Evolutionary conservation across 2,888 invertebrate species (phyloP).

Genomic region (Cantharis nigra): DNA sequence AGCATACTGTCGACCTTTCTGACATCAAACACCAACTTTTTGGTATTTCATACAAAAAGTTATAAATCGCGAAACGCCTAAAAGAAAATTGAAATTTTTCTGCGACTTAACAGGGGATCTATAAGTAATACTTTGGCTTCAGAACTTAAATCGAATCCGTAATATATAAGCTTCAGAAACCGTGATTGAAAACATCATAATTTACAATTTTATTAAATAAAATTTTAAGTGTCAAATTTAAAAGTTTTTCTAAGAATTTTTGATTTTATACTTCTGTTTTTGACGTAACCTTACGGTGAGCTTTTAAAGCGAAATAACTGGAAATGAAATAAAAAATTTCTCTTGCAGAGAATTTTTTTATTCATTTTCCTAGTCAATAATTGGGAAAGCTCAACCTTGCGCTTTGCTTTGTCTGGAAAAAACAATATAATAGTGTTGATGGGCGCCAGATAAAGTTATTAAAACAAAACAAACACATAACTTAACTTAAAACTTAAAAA

Average conservation of each 20-base stretch:
- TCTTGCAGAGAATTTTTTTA: neutral
- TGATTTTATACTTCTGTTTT: neutral
- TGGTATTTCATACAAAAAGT: slow-evolving; percentile 15
- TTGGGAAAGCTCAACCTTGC: no score
- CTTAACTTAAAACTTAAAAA: no score
- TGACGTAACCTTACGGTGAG: neutral
- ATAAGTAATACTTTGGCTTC: slow-evolving; percentile 33
- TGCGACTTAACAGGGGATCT: slow-evolving; percentile 30
- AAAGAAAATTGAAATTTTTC: slow-evolving; percentile 35
- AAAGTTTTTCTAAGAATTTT: slow-evolving; percentile 1
- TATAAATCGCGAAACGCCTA: slow-evolving; percentile 29
- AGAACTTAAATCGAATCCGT: slow-evolving; percentile 26
- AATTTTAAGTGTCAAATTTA: neutral
- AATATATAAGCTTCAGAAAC: slow-evolving; percentile 3
- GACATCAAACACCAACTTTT: slow-evolving; percentile 14
- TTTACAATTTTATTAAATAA: slow-evolving; percentile 10
- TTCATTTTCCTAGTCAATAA: no score
- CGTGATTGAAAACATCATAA: slow-evolving; percentile 20
- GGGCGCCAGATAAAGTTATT: no score
- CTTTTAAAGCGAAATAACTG: neutral
- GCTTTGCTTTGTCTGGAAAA: no score
- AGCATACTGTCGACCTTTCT: neutral
- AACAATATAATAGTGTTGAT: no score
- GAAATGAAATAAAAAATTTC: neutral
- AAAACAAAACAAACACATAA: no score